Conservation (phyloP, 2,113 vertebrate genomes). For the Clarias magur region DNA sequence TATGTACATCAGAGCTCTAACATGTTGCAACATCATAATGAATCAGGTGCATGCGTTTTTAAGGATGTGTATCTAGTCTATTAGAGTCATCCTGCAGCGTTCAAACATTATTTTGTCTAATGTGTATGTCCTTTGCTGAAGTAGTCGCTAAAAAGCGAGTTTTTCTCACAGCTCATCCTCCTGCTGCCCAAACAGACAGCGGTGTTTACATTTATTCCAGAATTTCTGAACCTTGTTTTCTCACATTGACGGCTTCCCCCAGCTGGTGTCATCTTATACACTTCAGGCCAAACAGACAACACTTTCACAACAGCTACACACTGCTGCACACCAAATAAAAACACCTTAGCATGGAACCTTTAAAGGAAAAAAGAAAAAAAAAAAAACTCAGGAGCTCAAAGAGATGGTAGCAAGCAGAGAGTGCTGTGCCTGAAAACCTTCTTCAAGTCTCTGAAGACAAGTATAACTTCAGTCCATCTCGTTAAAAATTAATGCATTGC, state of each 20-base stretch:
- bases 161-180: slow-evolving; percentile 28
- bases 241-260: slow-evolving; percentile 11
- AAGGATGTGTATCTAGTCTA: neutral
- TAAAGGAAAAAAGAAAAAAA: neutral
- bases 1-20: neutral
- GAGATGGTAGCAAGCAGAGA: neutral
- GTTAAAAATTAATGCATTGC: neutral
- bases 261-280: slow-evolving; percentile 24
- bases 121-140: neutral
- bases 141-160: slow-evolving; percentile 7
- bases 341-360: neutral
- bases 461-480: neutral
- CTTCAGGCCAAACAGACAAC: neutral
- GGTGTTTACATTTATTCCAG: neutral
- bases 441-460: neutral
- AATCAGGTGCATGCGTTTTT: neutral
- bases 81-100: neutral
- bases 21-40: neutral
- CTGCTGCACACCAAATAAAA: neutral
- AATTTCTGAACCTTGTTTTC: slow-evolving; percentile 4
- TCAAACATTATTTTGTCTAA: too few relatives aligned
- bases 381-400: neutral
- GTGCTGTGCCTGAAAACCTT: neutral
- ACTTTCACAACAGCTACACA: slow-evolving; percentile 22
- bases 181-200: slow-evolving; percentile 25